Evolutionary conservation across 2,113 vertebrate species (phyloP), one percentile per base, ranked within the genome.

Genomic region (Scomber japonicus): DNA sequence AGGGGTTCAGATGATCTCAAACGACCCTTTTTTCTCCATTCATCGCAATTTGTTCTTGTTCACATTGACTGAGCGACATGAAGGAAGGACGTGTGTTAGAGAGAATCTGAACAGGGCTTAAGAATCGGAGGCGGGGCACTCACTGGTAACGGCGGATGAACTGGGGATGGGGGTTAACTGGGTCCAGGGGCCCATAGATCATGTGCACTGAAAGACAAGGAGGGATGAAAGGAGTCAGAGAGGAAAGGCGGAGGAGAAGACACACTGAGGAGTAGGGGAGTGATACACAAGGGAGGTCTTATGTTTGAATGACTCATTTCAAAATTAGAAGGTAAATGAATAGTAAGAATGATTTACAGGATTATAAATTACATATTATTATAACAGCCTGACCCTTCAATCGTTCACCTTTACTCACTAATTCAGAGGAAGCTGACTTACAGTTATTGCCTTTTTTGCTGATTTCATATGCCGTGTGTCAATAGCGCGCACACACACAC

Each of bases 141-240:
- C 91, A 98, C 97, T 90, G 96, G 94, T 98, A 99, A 57, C 95
- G 96, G 78, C 94, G 96, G 86, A 99, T 93, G 86, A 99, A 99
- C 81, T 97, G 95, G 0, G 97, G 97, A 48, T 97, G 94, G 4
- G 97, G 97, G 83, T 98, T 98, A 69, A 99, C 96, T 0, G 97
- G 97, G 90, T 98, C 97, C 94, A 97, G 19, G 2, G 98, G 98
- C 44, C 98, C 98, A 0, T 99, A 99, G 92, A 99, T 98, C 40
- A 99, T 95, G 79, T 99, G 98, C 92, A 98, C 98, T 99, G 92
- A 73, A 93, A 92, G 44, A 91, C 16, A 70, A 66, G n/a, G 17
- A 75, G 4, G 44, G 17, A 71, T 11, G 44, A 31, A 24, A 75
- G 30, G 16, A 0, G 14, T 75, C 24, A 59, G 3, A 0, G 2